phyloP scores from a whole-genome alignment of 2,797 vertebrate genomes.

The Semaprochilodus insignis region DNA sequence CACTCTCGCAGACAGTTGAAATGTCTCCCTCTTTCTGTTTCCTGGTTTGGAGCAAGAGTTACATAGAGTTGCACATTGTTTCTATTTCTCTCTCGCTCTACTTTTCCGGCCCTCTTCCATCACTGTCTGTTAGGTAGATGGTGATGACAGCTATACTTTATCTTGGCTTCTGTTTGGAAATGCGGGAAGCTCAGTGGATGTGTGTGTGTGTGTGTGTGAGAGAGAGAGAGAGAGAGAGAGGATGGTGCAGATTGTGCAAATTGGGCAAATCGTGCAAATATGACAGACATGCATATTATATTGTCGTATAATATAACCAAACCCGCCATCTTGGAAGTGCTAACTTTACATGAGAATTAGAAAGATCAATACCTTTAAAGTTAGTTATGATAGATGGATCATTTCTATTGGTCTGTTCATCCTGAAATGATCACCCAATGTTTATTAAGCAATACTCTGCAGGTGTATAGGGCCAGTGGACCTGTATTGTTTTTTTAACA shows the following conservation, averaged over 20 bases:
- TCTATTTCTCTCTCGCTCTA: constrained; percentile 22
- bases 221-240: neutral
- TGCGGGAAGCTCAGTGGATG: neutral
- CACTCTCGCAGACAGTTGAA: constrained; percentile 33
- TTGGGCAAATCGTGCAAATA: neutral
- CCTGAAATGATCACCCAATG: no score
- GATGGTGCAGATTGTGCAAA: neutral
- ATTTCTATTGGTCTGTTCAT: no score
- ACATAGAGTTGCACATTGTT: constrained; percentile 50
- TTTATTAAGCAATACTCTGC: no score
- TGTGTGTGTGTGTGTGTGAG: constrained; percentile 2
- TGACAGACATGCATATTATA: neutral
- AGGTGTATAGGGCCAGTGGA: no score
- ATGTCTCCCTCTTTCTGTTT: constrained; percentile 12
- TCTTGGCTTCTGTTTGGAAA: constrained; percentile 47
- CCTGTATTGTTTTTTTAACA: no score
- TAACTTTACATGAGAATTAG: neutral
- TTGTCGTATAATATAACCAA: neutral
- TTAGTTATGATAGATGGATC: no score
- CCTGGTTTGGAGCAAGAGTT: constrained; percentile 49
- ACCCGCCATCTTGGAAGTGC: neutral
- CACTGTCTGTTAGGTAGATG: constrained; percentile 45
- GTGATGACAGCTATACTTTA: constrained; percentile 54
- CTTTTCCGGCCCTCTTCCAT: constrained; percentile 12
- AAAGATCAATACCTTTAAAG: neutral